phyloP scores from a whole-genome alignment of 2,797 vertebrate genomes.

The Picus viridis region DNA sequence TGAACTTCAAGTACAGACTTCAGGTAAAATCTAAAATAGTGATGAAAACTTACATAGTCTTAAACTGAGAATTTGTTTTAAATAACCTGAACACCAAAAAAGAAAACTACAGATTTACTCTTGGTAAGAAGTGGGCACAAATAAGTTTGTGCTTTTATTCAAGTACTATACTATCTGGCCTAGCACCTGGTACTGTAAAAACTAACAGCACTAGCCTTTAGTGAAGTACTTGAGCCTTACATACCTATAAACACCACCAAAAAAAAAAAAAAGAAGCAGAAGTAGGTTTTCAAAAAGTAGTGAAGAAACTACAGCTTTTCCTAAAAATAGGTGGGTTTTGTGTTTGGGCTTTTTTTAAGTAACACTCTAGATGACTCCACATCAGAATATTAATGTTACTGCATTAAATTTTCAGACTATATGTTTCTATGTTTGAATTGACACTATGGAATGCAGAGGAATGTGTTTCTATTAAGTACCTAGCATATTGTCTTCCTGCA shows the following conservation, averaged over 20 bases:
- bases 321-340: not conserved
- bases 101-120: not conserved
- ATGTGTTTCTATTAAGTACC: not conserved
- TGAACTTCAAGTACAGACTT: not conserved
- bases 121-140: not conserved
- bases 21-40: not conserved
- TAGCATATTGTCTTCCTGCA: not conserved
- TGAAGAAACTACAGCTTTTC: not conserved
- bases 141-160: not conserved
- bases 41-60: not conserved
- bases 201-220: not conserved
- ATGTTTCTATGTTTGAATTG: not conserved
- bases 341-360: too few species aligned
- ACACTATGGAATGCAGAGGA: not conserved
- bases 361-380: not conserved
- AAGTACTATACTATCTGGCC: not conserved
- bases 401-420: not conserved
- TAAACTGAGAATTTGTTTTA: not conserved
- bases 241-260: not conserved
- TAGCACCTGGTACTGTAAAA: not conserved
- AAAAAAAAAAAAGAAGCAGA: not conserved
- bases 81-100: not conserved
- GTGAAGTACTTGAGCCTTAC: not conserved
- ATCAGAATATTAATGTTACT: not conserved
- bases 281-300: not conserved